Conservation (phyloP, 2,113 vertebrate species). For the Myanophis thanlyinensis region DNA sequence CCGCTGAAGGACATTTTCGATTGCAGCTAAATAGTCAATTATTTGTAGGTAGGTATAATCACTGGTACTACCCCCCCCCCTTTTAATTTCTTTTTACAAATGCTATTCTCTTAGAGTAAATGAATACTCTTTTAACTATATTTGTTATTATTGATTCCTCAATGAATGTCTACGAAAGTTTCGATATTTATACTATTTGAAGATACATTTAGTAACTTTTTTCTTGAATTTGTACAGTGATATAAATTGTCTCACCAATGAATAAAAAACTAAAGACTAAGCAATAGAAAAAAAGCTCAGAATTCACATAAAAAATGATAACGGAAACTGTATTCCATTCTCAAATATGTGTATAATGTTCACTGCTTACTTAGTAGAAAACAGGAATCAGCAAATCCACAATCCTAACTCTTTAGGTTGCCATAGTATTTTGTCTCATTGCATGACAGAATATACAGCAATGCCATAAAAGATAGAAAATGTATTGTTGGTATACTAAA, state of each 20-base stretch:
- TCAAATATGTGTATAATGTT: neutral
- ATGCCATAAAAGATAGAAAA: neutral
- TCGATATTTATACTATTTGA: neutral
- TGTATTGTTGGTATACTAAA: neutral
- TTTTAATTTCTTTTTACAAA: neutral
- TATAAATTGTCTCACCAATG: neutral
- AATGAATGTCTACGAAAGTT: neutral
- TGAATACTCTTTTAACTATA: neutral
- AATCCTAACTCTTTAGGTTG: neutral
- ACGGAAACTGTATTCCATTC: neutral
- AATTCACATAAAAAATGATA: neutral
- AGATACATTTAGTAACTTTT: neutral
- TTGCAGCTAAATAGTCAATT: constrained; percentile 89
- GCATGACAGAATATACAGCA: neutral
- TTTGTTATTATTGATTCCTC: neutral
- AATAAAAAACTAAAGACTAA: neutral
- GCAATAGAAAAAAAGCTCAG: neutral
- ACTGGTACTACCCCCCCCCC: neutral
- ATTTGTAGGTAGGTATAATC: constrained; percentile 85
- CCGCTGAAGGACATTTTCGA: constrained; percentile 82
- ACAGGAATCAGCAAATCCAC: neutral
- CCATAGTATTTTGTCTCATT: neutral
- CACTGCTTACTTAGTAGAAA: neutral
- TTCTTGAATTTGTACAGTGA: neutral
- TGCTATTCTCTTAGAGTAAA: neutral